A percentile compares a stretch with the other conserved stretches of the same genome.
Conservation (phyloP, 2,113 vertebrate species). For the Illadopsis cleaveri region DNA sequence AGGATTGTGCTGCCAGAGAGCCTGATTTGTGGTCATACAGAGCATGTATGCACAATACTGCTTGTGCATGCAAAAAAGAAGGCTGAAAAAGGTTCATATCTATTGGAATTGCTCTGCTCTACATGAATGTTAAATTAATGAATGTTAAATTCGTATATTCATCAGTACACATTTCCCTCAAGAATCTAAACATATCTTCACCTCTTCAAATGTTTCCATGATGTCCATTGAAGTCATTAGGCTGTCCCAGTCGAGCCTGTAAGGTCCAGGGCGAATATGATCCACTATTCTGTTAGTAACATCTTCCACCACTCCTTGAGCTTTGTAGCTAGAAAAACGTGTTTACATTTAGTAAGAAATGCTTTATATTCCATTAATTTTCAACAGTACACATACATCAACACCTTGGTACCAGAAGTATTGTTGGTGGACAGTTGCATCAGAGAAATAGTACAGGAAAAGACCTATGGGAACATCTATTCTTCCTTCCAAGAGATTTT, state of each 20-base stretch:
- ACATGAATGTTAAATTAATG: background rate
- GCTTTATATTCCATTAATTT: background rate
- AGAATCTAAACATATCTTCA: slow-evolving; percentile 31
- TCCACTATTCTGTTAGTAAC: slow-evolving; percentile 75
- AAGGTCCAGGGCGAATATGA: slow-evolving; percentile 83
- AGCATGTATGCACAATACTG: background rate
- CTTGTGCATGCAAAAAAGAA: fast-evolving
- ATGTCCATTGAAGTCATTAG: slow-evolving; percentile 88
- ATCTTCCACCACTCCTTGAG: slow-evolving; percentile 80
- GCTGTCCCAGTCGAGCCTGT: slow-evolving; percentile 82
- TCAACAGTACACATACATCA: background rate
- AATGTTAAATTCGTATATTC: background rate
- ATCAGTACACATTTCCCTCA: background rate
- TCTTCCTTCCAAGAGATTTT: background rate
- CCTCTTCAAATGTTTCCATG: slow-evolving; percentile 80
- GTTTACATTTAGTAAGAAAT: background rate
- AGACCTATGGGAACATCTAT: background rate
- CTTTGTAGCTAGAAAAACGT: slow-evolving; percentile 80
- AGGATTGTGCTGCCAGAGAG: background rate
- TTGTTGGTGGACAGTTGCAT: fast-evolving
- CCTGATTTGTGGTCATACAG: background rate
- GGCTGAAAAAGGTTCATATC: background rate
- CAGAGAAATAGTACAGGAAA: background rate
- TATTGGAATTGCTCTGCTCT: background rate
- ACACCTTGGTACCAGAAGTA: background rate